phyloP scores from a whole-genome alignment of 1,140 invertebrate species.

The Papilio xuthus region DNA sequence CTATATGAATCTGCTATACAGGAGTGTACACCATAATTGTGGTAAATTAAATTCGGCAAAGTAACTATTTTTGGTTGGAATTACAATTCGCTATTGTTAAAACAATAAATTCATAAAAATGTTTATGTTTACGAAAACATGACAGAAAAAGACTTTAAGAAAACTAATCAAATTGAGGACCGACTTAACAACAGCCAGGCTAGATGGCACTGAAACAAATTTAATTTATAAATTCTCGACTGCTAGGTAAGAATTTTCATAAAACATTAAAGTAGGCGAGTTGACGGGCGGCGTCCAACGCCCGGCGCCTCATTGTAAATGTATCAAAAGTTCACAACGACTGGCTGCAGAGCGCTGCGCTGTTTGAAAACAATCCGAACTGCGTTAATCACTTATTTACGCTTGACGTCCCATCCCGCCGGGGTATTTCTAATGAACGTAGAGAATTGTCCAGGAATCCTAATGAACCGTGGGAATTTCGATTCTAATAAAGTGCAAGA shows the following conservation, averaged over 20 bases:
- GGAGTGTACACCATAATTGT: neutral
- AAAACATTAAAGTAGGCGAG: conserved; percentile 56
- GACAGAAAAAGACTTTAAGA: neutral
- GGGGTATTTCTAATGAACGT: conserved; percentile 77
- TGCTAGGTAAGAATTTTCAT: conserved; percentile 54
- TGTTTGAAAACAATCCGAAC: conserved; percentile 78
- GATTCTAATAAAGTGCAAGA: conserved; percentile 58
- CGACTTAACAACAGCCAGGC: neutral
- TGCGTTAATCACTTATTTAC: conserved; percentile 81
- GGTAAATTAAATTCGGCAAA: neutral
- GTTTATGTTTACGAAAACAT: neutral
- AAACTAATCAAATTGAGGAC: neutral
- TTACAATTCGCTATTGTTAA: neutral
- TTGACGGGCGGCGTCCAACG: conserved; percentile 44
- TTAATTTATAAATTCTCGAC: conserved; percentile 25
- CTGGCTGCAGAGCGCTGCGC: conserved; percentile 57
- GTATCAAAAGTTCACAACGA: conserved; percentile 70
- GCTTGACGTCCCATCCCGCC: conserved; percentile 65
- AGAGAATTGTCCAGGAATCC: conserved; percentile 68
- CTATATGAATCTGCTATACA: neutral
- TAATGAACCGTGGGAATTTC: conserved; percentile 79
- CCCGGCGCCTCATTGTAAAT: conserved; percentile 69
- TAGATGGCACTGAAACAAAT: conserved; percentile 6
- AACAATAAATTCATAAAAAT: neutral
- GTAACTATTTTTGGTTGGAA: no score